Evolutionary conservation across 2,888 invertebrate species (phyloP).

Genomic region (Rhaphigaster nebulosa): DNA sequence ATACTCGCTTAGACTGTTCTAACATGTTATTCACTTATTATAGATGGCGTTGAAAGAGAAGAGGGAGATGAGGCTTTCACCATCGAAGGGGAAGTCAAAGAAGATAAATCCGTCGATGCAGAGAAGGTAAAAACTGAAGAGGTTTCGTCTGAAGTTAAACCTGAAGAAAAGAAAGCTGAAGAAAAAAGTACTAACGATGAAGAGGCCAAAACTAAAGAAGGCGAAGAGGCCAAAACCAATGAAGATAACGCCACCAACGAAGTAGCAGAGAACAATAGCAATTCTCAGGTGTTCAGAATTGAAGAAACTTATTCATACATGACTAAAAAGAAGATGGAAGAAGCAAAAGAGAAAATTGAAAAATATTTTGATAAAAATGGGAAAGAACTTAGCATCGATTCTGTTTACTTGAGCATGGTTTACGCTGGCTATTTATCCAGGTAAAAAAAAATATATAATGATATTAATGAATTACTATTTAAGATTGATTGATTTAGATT

Average conservation of each 20-base stretch:
- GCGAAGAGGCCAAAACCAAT: constrained; percentile 1
- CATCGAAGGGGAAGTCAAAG: neutral
- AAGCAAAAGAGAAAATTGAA: constrained; percentile 52
- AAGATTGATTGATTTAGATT: neutral
- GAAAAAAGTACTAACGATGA: constrained; percentile 22
- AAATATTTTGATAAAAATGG: constrained; percentile 44
- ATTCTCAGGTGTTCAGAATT: constrained; percentile 1
- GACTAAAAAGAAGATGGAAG: constrained; percentile 53
- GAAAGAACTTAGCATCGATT: constrained; percentile 50
- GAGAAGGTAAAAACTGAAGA: neutral
- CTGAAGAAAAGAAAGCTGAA: constrained; percentile 6
- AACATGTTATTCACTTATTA: neutral
- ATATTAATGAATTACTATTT: neutral
- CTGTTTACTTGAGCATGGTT: constrained; percentile 51
- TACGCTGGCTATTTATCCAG: constrained; percentile 24
- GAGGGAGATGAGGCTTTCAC: neutral
- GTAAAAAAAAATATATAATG: neutral
- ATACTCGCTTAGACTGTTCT: neutral
- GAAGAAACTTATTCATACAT: constrained; percentile 56
- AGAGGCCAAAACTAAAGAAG: constrained; percentile 21
- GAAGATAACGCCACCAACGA: neutral
- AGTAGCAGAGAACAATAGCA: neutral
- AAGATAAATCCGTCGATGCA: neutral
- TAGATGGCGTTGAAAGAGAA: constrained; percentile 57
- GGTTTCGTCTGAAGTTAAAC: constrained; percentile 3